phyloP scores from a whole-genome alignment of 37 sponge, comb jelly and placozoan species.

The Geodia barretti region DNA sequence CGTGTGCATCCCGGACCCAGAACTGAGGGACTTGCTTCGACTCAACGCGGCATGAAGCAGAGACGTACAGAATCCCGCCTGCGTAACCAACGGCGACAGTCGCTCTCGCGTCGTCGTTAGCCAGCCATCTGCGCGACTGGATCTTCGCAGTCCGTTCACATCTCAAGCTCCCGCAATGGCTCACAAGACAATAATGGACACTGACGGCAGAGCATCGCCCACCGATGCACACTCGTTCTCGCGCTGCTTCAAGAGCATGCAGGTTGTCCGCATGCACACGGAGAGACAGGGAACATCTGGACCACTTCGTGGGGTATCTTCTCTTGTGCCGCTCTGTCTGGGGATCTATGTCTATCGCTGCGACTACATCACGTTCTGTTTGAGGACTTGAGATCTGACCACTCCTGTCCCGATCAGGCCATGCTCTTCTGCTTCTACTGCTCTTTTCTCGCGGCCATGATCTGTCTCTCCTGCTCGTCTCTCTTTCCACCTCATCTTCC shows the following conservation, averaged over 20 bases:
- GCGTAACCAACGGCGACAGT: no score
- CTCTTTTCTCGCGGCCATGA: constrained; percentile 84
- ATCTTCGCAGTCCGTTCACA: constrained; percentile 66
- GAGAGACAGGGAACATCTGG: constrained; percentile 99
- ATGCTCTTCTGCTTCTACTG: constrained; percentile 74
- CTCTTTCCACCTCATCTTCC: constrained; percentile 85
- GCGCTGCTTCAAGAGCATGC: constrained; percentile 83
- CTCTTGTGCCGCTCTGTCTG: constrained; percentile 64
- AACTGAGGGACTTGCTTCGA: no score
- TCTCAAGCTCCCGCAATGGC: constrained; percentile 85
- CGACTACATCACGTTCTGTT: constrained; percentile 61
- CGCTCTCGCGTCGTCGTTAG: no score
- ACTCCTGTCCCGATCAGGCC: constrained; percentile 81
- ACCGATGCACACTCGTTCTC: constrained; percentile 80
- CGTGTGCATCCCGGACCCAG: no score
- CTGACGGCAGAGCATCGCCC: constrained; percentile 74
- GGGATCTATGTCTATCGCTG: constrained; percentile 63
- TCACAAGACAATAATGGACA: constrained; percentile 92
- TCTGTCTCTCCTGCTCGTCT: constrained; percentile 80
- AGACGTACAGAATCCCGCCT: no score
- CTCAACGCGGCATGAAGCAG: no score
- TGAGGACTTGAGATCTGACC: constrained; percentile 45
- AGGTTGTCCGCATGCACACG: constrained; percentile 89
- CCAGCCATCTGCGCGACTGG: no score
- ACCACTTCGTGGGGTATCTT: constrained; percentile 86